Evolutionary conservation across 2,888 invertebrate species (phyloP).

Genomic region (Sympetrum striolatum): DNA sequence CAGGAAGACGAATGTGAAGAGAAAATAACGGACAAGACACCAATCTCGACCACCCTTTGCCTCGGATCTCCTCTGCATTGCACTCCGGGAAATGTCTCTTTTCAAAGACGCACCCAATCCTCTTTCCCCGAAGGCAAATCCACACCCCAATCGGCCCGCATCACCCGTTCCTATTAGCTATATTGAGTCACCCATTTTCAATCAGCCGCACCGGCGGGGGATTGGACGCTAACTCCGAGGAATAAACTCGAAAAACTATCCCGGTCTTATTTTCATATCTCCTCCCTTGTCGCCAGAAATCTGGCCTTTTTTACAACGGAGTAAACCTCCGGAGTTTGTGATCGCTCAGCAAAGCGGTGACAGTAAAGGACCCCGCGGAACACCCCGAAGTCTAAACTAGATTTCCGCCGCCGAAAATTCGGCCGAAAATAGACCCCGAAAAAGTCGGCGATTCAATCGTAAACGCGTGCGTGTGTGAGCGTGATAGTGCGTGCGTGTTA

Average conservation of each 20-base stretch:
- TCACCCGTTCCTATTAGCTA: constrained; percentile 5
- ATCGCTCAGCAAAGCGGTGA: neutral
- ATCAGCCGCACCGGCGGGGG: neutral
- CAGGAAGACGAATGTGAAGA: neutral
- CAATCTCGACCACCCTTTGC: constrained; percentile 34
- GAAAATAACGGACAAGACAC: neutral
- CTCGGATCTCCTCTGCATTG: neutral
- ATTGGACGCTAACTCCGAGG: neutral
- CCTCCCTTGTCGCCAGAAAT: neutral
- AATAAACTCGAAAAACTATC: neutral
- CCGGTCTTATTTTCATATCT: neutral
- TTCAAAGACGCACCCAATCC: neutral
- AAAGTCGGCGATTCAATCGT: neutral
- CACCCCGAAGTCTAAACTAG: neutral
- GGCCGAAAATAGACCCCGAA: neutral
- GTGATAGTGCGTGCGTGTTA: neutral
- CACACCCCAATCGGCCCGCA: neutral
- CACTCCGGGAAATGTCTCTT: constrained; percentile 16
- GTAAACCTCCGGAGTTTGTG: neutral
- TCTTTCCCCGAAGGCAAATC: neutral
- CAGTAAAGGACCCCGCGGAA: neutral
- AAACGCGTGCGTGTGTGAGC: neutral
- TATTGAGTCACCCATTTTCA: constrained; percentile 5
- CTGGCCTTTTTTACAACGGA: too few relatives aligned
- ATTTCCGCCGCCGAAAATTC: neutral